These are phyloP conservation scores for Lepus oiostolus DNA, from an alignment of 2,797 vertebrate genomes.

Conservation along the genomic window DNA sequence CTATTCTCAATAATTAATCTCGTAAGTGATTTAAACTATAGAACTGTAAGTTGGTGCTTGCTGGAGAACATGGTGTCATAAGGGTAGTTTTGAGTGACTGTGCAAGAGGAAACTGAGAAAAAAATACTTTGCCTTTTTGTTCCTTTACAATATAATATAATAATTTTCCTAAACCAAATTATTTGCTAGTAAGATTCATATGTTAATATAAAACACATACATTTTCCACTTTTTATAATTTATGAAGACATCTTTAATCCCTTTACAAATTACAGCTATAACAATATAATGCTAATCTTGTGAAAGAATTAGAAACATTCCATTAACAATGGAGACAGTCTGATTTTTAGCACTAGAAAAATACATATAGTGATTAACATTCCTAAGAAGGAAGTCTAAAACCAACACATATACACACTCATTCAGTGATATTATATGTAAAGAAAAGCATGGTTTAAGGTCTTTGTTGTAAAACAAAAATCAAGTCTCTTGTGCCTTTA, in stretches of 20 bases:
- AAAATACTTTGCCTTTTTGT: background rate
- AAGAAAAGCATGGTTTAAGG: background rate
- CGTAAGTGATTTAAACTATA: background rate
- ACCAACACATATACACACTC: background rate
- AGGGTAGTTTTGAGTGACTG: background rate
- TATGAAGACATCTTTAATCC: background rate
- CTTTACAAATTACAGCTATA: background rate
- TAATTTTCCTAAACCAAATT: background rate
- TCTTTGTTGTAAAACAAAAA: background rate
- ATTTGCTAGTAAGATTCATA: background rate
- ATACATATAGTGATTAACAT: accelerated
- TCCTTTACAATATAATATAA: background rate
- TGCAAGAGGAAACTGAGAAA: background rate
- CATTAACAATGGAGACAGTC: background rate
- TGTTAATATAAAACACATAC: background rate
- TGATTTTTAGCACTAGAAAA: background rate
- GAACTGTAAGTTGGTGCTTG: accelerated
- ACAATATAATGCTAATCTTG: background rate
- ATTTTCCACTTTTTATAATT: background rate
- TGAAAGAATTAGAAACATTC: background rate
- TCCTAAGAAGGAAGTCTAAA: background rate
- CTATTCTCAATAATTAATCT: background rate
- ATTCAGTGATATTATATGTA: background rate
- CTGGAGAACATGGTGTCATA: background rate
- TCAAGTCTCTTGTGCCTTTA: background rate